Evolutionary conservation across 2,797 vertebrate species (phyloP), one percentile per base, ranked within the genome.

Genomic region (Eulemur albifrons): DNA sequence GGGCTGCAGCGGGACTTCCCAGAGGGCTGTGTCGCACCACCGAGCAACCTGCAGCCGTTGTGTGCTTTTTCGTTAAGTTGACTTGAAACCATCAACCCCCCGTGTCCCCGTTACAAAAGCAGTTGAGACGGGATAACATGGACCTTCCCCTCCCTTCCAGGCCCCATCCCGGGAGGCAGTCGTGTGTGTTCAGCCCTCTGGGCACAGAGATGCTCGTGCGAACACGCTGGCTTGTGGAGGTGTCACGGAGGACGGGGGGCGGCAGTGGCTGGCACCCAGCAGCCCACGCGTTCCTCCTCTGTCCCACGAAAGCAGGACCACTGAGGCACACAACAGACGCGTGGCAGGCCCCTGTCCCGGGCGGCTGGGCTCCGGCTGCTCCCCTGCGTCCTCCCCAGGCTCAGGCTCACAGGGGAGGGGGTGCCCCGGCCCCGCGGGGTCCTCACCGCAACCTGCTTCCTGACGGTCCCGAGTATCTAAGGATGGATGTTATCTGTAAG

Each of bases 331-430:
- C 25, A 59, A 10, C 12, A 27, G 57, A 27, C 10, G 1, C 4
- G 25, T 4, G 4, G 25, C 57, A 27, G 57, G 57, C 12, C 10
- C 57, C 57, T 59, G 25, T 59, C 57, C 12, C 4, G 10, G 21
- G 10, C 25, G 4, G 23, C 57, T 59, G 57, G 57, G 57, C 57
- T 27, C 57, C 57, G 0, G 57, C 57, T 27, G 23, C 57, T 59
- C 57, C 63, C 20, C 17, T 20, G 17, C 7, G 2, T 4, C 18
- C 4, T 21, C n/a, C 1, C n/a, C 17, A 35, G 4, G 1, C 65
- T 35, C 17, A 35, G 65, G 65, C 9, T 35, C 65, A 20, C 18
- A 59, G 23, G 25, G 5, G 23, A 59, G 57, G 57, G 7, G 57
- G 57, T 25, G 57, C 57, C 25, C 54, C 57, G 25, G 57, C 57